A percentile compares a stretch with the other conserved stretches of the same genome.
phyloP scores from a whole-genome alignment of 2,888 invertebrate species.

The Pocota personata region DNA sequence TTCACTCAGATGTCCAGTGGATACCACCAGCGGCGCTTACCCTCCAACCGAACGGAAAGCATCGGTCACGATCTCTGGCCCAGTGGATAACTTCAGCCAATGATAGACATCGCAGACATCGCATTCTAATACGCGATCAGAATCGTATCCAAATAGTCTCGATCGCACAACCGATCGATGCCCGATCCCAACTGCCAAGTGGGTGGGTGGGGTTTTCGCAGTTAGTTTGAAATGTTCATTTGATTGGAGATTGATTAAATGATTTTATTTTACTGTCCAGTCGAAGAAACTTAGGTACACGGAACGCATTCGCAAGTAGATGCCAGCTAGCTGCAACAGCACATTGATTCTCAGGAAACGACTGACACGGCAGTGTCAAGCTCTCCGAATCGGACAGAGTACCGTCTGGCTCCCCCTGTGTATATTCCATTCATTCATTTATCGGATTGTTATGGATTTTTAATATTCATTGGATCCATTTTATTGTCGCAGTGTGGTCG shows the following conservation, averaged over 20 bases:
- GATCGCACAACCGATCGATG: constrained; percentile 37
- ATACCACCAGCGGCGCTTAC: constrained; percentile 72
- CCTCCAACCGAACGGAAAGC: constrained; percentile 57
- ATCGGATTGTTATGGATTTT: constrained; percentile 72
- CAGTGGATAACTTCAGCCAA: constrained; percentile 47
- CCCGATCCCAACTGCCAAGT: constrained; percentile 46
- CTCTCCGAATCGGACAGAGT: constrained; percentile 39
- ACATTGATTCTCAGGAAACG: constrained; percentile 66
- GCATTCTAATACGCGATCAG: constrained; percentile 68
- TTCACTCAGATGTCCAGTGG: constrained; percentile 68
- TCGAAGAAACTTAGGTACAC: constrained; percentile 50
- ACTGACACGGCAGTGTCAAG: constrained; percentile 69
- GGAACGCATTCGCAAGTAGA: constrained; percentile 56
- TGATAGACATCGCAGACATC: constrained; percentile 38
- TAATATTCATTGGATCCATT: constrained; percentile 73
- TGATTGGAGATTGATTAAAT: constrained; percentile 71
- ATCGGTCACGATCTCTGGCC: constrained; percentile 71
- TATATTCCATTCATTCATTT: constrained; percentile 66
- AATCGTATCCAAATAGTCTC: constrained; percentile 43
- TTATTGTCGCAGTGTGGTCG: constrained; percentile 70
- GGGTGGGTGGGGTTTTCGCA: constrained; percentile 69
- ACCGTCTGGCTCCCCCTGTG: constrained; percentile 55
- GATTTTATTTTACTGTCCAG: constrained; percentile 64
- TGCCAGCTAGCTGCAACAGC: constrained; percentile 9
- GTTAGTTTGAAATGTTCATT: constrained; percentile 65